A percentile compares a stretch with the other conserved stretches of the same genome.
phyloP scores from a whole-genome alignment of 2,113 vertebrate species.

The Gadus chalcogrammus region DNA sequence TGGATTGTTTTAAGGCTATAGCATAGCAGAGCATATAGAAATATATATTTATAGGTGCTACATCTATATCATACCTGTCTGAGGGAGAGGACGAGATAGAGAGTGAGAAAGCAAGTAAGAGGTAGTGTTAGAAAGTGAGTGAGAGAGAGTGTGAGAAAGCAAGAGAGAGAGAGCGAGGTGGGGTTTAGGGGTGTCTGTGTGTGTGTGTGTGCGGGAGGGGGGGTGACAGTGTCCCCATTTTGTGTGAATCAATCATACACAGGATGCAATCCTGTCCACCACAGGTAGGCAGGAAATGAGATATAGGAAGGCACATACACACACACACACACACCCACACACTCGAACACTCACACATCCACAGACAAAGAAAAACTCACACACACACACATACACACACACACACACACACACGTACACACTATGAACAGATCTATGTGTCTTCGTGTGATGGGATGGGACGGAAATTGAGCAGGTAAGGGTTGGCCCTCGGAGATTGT shows the following conservation, averaged over 20 bases:
- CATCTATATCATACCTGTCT: too few relatives aligned
- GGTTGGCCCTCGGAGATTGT: background rate
- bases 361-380: background rate
- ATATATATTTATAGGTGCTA: too few relatives aligned
- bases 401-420: background rate
- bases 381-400: background rate
- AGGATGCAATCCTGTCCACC: slow-evolving; percentile 53
- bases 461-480: background rate
- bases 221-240: slow-evolving; percentile 24
- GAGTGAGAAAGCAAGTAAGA: background rate
- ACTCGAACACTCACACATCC: background rate
- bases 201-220: background rate
- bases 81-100: background rate
- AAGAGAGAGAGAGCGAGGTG: background rate
- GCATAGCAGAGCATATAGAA: too few relatives aligned
- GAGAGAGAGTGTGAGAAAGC: slow-evolving; percentile 14
- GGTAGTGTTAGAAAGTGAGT: background rate
- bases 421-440: background rate
- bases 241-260: slow-evolving; percentile 58
- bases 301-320: slow-evolving; percentile 32
- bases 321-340: slow-evolving; percentile 4
- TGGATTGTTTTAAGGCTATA: too few relatives aligned
- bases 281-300: slow-evolving; percentile 65
- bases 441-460: background rate
- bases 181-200: background rate